A percentile compares a stretch with the other conserved stretches of the same genome.
Conservation (phyloP, 1,140 invertebrate species). For the Leptinotarsa lineolata region DNA sequence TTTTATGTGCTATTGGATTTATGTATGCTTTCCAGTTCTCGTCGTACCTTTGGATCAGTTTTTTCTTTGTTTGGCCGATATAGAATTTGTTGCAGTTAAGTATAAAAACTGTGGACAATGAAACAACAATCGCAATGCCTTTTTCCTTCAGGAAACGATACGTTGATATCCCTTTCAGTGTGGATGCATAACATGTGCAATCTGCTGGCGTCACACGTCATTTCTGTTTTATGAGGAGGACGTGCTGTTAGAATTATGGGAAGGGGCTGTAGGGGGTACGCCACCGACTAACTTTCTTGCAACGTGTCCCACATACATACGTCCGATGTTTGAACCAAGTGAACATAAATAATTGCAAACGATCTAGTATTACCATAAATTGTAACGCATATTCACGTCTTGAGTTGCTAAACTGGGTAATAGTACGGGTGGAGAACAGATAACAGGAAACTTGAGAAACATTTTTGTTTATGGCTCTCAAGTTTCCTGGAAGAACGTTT, state of each 20-base stretch:
- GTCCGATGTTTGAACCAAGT: not conserved
- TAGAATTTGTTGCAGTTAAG: too few relatives aligned
- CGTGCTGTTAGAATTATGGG: not conserved
- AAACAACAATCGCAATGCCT: too few relatives aligned
- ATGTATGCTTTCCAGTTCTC: too few relatives aligned
- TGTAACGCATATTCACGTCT: not conserved
- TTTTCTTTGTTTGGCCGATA: too few relatives aligned
- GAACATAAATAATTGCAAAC: conserved; percentile 3
- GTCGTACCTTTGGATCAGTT: too few relatives aligned
- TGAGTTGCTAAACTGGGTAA: not conserved
- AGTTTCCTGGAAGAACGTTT: too few relatives aligned
- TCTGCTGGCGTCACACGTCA: not conserved
- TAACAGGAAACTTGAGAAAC: too few relatives aligned
- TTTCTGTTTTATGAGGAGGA: not conserved
- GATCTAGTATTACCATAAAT: not conserved
- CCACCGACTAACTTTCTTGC: not conserved
- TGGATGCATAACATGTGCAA: not conserved
- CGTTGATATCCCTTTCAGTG: not conserved
- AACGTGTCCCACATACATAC: not conserved
- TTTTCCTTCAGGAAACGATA: too few relatives aligned
- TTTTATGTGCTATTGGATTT: too few relatives aligned
- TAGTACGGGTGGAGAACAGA: not conserved
- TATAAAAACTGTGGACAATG: too few relatives aligned
- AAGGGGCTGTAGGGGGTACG: not conserved
- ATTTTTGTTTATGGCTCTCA: too few relatives aligned